phyloP scores from a whole-genome alignment of 2,888 invertebrate species.

The Tipula vernalis region DNA sequence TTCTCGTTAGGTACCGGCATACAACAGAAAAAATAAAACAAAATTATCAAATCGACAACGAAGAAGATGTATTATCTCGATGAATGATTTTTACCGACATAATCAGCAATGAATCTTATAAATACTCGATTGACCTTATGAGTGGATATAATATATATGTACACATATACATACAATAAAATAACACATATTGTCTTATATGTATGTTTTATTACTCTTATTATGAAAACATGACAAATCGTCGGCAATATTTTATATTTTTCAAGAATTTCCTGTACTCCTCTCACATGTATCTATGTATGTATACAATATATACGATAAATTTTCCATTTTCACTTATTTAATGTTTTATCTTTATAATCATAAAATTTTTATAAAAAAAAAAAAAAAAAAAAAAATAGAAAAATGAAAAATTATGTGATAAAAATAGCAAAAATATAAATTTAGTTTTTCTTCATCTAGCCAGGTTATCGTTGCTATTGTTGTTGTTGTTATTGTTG shows the following conservation, averaged over 20 bases:
- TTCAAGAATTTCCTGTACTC: background rate
- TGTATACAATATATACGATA: background rate
- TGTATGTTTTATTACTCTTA: background rate
- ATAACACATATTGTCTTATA: background rate
- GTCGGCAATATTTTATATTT: background rate
- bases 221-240: background rate
- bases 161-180: background rate
- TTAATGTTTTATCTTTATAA: background rate
- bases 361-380: background rate
- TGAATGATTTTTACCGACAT: background rate
- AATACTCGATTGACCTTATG: background rate
- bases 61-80: background rate
- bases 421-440: background rate
- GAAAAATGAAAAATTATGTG: constrained; percentile 1
- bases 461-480: background rate
- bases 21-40: no score
- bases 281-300: background rate
- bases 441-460: background rate
- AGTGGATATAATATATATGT: background rate
- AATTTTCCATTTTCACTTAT: background rate
- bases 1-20: no score
- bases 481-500: background rate
- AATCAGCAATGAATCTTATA: background rate
- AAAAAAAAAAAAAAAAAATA: background rate
- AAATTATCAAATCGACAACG: background rate